phyloP scores from a whole-genome alignment of 2,113 vertebrate genomes.

The Prunella himalayana region DNA sequence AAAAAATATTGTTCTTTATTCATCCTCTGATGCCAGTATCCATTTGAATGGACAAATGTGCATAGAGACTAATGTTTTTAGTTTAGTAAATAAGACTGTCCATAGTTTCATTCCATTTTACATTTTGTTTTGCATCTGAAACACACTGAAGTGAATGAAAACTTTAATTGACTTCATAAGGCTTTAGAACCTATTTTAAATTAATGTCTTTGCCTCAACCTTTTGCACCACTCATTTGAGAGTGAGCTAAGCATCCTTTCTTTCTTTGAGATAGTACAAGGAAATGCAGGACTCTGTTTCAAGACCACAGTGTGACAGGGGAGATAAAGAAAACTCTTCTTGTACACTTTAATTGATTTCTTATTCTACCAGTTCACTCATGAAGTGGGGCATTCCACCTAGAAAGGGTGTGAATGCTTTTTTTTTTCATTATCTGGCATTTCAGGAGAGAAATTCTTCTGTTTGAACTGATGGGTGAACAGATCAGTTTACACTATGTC shows the following conservation, averaged over 20 bases:
- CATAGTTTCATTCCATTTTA: background rate
- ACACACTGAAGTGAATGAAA: background rate
- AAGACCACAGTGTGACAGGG: background rate
- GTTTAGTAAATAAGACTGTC: background rate
- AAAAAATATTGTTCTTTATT: background rate
- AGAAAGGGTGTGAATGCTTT: background rate
- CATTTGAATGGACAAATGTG: background rate
- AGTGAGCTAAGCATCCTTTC: background rate
- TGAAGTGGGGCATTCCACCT: background rate
- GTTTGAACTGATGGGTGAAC: slow-evolving; percentile 48
- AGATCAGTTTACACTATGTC: slow-evolving; percentile 22
- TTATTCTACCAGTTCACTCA: background rate
- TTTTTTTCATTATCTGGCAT: slow-evolving; percentile 9
- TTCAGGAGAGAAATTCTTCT: slow-evolving; percentile 5
- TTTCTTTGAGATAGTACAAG: background rate
- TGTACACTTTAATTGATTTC: background rate
- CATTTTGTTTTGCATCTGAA: background rate
- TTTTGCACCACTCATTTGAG: background rate
- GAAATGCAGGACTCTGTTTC: background rate
- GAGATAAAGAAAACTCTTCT: background rate
- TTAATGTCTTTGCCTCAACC: background rate
- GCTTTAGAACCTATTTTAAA: background rate
- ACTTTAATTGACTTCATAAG: background rate
- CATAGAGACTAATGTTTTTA: background rate
- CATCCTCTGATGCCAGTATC: background rate